Evolutionary conservation across 1,140 invertebrate genomes (phyloP), one percentile per base, ranked within the genome.

Genomic region (Spodoptera litura): DNA sequence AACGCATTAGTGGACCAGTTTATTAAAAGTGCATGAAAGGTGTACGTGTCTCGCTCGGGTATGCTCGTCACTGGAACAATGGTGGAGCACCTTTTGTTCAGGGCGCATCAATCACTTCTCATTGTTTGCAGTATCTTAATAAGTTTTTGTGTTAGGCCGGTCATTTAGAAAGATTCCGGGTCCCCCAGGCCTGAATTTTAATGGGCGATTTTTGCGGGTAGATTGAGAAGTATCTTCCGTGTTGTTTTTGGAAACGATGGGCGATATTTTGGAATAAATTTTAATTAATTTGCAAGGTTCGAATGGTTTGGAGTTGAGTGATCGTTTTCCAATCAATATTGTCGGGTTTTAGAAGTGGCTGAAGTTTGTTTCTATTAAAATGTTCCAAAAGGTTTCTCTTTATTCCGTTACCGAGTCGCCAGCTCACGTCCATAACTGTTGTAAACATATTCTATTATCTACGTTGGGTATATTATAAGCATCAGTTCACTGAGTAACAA

Each of bases 41-140:
- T 51, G 66, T 53, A 89, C 55, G 44, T 68, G 64, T 58, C 27
- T 61, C 74, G 81, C 77, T 68, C 81, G 78, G 81, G 81, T 89
- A 61, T 77, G 83, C 55, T 82, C 85, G 85, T 88, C 83, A 84
- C 80, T 89, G 73, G 83, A 87, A 91, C 90, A 93, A 93, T 88
- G 85, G 83, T 76, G 81, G 59, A 79, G 79, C 79, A 85, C 80
- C 87, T 88, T 93, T 94, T 94, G 91, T 94, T 88, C 89, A 76
- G 83, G 78, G 64, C 81, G 80, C 93, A 94, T 94, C 93, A 92
- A 94, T 94, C 91, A 93, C 78, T 78, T 83, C 56, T 49, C 87
- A 89, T 93, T 94, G 91, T 93, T 91, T 89, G 89, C 78, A 80
- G 86, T 93, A 91, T 93, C 91, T 92, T 93, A 94, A 93, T 93